Conservation (phyloP, 2,797 vertebrate species). For the Poeciliopsis paucimaculata region DNA sequence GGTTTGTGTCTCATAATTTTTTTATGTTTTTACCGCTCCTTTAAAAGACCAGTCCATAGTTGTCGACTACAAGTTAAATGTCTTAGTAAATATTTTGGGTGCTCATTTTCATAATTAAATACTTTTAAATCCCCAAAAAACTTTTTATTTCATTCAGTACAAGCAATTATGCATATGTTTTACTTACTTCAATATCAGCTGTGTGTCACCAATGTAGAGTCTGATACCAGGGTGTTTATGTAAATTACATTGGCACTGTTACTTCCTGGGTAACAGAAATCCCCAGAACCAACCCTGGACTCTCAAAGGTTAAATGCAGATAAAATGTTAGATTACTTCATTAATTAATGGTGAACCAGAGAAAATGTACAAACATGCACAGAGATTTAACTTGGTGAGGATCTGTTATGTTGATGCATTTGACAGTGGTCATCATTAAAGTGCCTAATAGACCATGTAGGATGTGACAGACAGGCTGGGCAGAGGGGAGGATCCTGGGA, state of each 20-base stretch:
- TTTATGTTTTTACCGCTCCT: too few species aligned
- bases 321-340: conserved; percentile 1
- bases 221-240: not conserved
- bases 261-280: not conserved
- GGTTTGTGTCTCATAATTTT: not conserved
- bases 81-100: not conserved
- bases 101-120: not conserved
- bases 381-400: conserved; percentile 21
- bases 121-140: not conserved
- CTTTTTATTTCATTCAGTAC: not conserved
- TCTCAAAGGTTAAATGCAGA: not conserved
- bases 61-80: not conserved
- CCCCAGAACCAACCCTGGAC: not conserved
- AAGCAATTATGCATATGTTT: not conserved
- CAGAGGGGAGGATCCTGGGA: conserved; percentile 57
- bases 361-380: conserved; percentile 24
- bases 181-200: not conserved
- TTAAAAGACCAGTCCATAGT: too few species aligned
- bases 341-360: conserved; percentile 6
- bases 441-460: conserved; percentile 80
- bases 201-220: not conserved
- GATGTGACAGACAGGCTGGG: conserved; percentile 69
- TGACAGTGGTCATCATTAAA: conserved; percentile 79
- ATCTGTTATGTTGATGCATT: conserved; percentile 43
- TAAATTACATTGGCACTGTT: not conserved